Evolutionary conservation across 2,797 vertebrate genomes (phyloP), one percentile per base, ranked within the genome.

Genomic region (Stomatorhinus walkeri): DNA sequence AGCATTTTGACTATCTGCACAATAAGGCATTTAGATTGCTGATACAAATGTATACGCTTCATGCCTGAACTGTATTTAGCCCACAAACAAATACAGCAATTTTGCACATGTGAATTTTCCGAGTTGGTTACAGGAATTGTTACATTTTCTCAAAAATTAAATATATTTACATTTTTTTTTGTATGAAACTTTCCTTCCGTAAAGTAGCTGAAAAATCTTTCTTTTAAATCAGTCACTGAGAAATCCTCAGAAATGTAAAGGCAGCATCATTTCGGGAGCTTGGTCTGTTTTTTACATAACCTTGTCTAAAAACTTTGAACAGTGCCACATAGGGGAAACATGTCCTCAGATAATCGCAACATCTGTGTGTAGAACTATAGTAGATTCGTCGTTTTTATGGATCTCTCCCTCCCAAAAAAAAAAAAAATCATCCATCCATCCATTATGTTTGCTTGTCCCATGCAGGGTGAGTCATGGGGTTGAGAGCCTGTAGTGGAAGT

Each of bases 161-260:
- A 85, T 19, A 10, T 24, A 32, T 85, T 52, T 16, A 28, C 14
- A 0, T 28, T 19, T 32, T 19, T 32, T 52, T 52, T 51, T 85
- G 28, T 32, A 85, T 52, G 51, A 85, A 51, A 85, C 12, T 54
- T 24, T 54, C 51, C 24, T 51, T 54, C 84, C 2, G n/a, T 51
- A 24, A 54, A 32, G 48, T 3, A 36, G 7, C 84, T 51, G 52
- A 7, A 85, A 54, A 85, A 32, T 51, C 51, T 51, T 85, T 49
- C 49, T 3, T 54, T 52, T 52, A 12, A 49, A 19, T 54, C 48
- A 85, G 12, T 49, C 84, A n/a, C 48, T 16, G 24, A 32, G 94
- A 94, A 94, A 93, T 91, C 95, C 88, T 90, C 95, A 95, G 93
- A 93, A 92, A 96, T 92, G 94, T 84, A 95, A 94, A 97, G 94